Evolutionary conservation across 2,113 vertebrate genomes (phyloP).

Genomic region (Trogon melanurus): DNA sequence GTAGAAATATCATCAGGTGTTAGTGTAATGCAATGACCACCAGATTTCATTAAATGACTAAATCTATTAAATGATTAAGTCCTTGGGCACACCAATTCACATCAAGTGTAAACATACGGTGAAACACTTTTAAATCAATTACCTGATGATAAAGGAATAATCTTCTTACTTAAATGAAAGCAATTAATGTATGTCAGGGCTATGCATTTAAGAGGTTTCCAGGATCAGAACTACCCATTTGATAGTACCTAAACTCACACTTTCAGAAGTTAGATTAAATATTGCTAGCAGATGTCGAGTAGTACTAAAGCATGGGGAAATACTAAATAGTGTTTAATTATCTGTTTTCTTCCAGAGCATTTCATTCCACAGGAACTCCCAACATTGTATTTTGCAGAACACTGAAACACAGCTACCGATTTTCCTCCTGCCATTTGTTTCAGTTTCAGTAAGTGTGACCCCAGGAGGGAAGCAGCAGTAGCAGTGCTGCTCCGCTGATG

Average conservation of each 20-base stretch:
- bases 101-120: constrained; percentile 60
- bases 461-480: not conserved
- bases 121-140: constrained; percentile 72
- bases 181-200: constrained; percentile 60
- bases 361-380: not conserved
- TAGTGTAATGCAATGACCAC: constrained; percentile 2
- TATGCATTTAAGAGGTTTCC: constrained; percentile 70
- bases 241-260: constrained; percentile 60
- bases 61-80: constrained; percentile 63
- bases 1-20: not conserved
- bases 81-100: constrained; percentile 24
- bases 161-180: constrained; percentile 72
- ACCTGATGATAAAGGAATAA: constrained; percentile 71
- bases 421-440: not conserved
- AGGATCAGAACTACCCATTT: constrained; percentile 51
- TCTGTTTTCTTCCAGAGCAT: not conserved
- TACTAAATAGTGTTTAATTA: not conserved
- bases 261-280: constrained; percentile 56
- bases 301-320: not conserved
- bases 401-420: not conserved
- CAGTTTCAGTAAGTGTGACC: fast-evolving
- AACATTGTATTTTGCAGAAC: not conserved
- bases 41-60: constrained; percentile 52
- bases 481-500: not conserved
- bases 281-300: not conserved